Evolutionary conservation across 2,888 invertebrate species (phyloP).

Genomic region (Cephus rjabovi): DNA sequence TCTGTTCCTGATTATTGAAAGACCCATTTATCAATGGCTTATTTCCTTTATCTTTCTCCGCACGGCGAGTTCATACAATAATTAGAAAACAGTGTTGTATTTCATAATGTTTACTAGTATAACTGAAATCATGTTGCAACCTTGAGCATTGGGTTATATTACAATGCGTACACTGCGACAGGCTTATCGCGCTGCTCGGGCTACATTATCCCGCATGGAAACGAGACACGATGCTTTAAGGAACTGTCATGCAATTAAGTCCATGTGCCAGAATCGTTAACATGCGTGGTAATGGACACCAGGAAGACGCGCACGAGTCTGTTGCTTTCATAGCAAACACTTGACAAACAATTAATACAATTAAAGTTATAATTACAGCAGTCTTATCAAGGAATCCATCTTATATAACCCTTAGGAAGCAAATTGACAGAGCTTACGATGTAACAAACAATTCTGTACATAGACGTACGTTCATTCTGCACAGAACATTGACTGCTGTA

Average conservation of each 20-base stretch:
- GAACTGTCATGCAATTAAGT: background rate
- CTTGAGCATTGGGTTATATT: constrained; percentile 28
- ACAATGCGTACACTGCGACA: background rate
- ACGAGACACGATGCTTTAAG: background rate
- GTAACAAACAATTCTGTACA: constrained; percentile 12
- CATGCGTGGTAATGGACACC: background rate
- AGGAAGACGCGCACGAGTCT: background rate
- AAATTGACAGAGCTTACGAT: background rate
- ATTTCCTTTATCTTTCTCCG: constrained; percentile 14
- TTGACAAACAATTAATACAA: background rate
- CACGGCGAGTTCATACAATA: constrained; percentile 32
- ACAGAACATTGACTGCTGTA: constrained; percentile 44
- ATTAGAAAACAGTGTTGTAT: constrained; percentile 29
- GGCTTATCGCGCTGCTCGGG: background rate
- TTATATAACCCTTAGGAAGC: constrained; percentile 19
- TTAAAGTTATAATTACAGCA: background rate
- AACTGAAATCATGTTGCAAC: constrained; percentile 30
- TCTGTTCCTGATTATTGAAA: constrained; percentile 60
- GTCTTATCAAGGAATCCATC: constrained; percentile 24
- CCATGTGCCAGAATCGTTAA: background rate
- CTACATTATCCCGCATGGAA: background rate
- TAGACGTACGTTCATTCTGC: constrained; percentile 30
- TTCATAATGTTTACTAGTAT: constrained; percentile 35
- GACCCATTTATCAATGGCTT: constrained; percentile 1
- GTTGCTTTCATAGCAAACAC: background rate